phyloP scores from a whole-genome alignment of 2,888 invertebrate species.

The Phengaris arion region DNA sequence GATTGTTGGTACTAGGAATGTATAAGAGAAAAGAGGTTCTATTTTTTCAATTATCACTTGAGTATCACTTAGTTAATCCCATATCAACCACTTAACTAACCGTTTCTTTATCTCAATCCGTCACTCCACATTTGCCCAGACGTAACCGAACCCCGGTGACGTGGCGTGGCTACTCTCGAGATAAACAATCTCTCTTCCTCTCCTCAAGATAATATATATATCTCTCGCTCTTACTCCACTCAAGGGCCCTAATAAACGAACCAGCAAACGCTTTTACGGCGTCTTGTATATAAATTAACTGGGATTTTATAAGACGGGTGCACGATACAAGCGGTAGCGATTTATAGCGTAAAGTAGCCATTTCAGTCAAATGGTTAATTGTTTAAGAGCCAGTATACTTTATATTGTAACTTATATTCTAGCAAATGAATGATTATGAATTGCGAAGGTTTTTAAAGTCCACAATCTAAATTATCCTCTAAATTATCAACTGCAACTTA shows the following conservation, averaged over 20 bases:
- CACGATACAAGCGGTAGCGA: slow-evolving; percentile 31
- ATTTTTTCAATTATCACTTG: not conserved
- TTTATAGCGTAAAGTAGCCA: too few species aligned
- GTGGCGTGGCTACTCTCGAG: too few species aligned
- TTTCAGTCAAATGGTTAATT: too few species aligned
- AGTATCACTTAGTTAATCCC: slow-evolving; percentile 1
- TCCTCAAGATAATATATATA: not conserved
- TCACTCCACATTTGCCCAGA: not conserved
- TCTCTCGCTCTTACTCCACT: not conserved
- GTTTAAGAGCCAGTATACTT: too few species aligned
- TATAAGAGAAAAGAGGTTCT: not conserved
- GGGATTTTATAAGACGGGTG: slow-evolving; percentile 31
- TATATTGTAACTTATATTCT: too few species aligned
- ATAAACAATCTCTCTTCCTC: not conserved
- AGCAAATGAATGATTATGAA: too few species aligned
- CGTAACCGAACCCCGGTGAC: slow-evolving; percentile 4
- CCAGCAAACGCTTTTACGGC: slow-evolving; percentile 43
- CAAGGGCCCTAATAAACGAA: slow-evolving; percentile 41
- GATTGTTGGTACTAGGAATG: not conserved
- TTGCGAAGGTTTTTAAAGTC: too few species aligned
- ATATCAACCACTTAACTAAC: too few species aligned
- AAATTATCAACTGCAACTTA: too few species aligned
- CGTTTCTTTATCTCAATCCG: not conserved
- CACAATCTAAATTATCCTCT: too few species aligned
- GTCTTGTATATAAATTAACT: slow-evolving; percentile 43